Conservation (phyloP, 2,797 vertebrate genomes). For the Pempheris klunzingeri region DNA sequence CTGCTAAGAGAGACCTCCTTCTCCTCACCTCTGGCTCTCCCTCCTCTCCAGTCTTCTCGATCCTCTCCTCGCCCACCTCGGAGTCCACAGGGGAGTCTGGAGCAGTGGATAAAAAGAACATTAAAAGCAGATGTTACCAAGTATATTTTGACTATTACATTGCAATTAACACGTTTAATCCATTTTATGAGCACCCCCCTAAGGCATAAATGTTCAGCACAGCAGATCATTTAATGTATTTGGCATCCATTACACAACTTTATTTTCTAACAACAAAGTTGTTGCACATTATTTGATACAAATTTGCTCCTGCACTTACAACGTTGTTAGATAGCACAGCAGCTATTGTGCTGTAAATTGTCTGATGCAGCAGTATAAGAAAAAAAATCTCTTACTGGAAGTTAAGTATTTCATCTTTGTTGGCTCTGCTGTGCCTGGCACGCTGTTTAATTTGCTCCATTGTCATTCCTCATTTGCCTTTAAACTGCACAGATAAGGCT, state of each 20-base stretch:
- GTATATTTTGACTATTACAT: neutral
- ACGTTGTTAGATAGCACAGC: constrained; percentile 33
- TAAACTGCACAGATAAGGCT: constrained; percentile 21
- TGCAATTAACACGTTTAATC: constrained; percentile 2
- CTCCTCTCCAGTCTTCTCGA: constrained; percentile 45
- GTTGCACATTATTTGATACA: constrained; percentile 12
- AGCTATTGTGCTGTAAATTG: neutral
- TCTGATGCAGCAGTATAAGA: constrained; percentile 24
- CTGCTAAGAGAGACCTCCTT: constrained; percentile 76
- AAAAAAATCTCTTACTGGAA: constrained; percentile 31
- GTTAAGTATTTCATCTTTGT: constrained; percentile 20
- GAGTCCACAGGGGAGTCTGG: constrained; percentile 60
- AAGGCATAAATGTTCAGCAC: constrained; percentile 18
- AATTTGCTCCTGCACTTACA: constrained; percentile 29
- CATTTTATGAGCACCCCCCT: neutral
- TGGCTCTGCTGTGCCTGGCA: constrained; percentile 26
- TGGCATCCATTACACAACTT: neutral
- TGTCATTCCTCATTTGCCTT: constrained; percentile 26
- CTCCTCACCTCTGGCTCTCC: constrained; percentile 74
- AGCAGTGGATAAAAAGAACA: neutral
- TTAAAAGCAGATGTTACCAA: constrained; percentile 2
- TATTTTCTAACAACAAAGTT: constrained; percentile 12
- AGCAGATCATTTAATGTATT: neutral
- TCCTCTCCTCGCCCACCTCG: constrained; percentile 54
- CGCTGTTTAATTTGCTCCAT: constrained; percentile 36